Evolutionary conservation across 2,113 vertebrate species (phyloP).

Genomic region (Corythaixoides concolor): DNA sequence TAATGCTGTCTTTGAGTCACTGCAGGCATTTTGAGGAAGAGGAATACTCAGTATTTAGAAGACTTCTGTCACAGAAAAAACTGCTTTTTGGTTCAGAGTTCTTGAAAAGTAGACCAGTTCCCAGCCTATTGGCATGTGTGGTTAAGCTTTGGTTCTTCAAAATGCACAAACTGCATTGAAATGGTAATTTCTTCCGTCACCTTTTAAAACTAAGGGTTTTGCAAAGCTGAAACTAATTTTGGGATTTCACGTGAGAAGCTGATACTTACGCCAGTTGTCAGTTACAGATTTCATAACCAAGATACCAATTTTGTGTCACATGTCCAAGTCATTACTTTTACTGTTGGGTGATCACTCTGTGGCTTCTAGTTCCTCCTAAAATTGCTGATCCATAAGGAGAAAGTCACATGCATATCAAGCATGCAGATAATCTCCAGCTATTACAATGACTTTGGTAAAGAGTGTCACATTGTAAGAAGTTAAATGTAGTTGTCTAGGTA

Average conservation of each 20-base stretch:
- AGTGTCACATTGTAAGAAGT: neutral
- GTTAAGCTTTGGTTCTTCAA: neutral
- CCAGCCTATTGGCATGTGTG: neutral
- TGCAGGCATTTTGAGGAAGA: neutral
- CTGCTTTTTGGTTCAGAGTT: neutral
- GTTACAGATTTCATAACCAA: neutral
- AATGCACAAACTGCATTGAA: neutral
- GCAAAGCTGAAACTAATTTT: neutral
- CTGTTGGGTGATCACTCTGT: fast-evolving
- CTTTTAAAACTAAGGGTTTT: neutral
- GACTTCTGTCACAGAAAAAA: neutral
- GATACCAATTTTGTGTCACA: fast-evolving
- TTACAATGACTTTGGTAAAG: neutral
- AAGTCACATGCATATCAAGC: neutral
- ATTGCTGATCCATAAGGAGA: neutral
- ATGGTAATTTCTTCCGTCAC: neutral
- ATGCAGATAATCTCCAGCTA: neutral
- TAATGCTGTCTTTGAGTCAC: neutral
- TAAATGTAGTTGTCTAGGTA: neutral
- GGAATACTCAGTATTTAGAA: neutral
- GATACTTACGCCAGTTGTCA: neutral
- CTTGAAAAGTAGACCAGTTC: neutral
- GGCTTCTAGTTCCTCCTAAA: neutral
- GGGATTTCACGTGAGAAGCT: neutral
- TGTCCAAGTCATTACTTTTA: fast-evolving